Conservation (phyloP, 1,140 invertebrate genomes). For the Neodiprion pinetum region DNA sequence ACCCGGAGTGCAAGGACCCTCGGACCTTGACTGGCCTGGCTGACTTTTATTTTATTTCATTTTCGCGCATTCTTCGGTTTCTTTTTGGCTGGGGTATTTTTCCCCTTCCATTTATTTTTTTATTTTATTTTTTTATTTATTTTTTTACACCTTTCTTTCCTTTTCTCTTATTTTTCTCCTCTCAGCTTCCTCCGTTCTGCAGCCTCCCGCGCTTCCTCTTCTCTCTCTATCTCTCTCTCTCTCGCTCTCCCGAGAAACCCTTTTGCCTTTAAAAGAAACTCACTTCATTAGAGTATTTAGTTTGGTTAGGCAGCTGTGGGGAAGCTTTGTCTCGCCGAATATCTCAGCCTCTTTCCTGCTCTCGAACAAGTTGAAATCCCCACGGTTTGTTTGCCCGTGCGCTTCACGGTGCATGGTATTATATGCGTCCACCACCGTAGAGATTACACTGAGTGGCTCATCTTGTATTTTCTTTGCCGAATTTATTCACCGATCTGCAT, state of each 20-base stretch:
- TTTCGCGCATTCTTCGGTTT: not conserved
- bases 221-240: constrained; percentile 30
- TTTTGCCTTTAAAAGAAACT: constrained; percentile 36
- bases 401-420: not conserved
- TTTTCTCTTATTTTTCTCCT: not conserved
- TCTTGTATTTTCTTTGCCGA: too few species aligned
- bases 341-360: too few species aligned
- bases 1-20: constrained; percentile 54
- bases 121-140: constrained; percentile 33
- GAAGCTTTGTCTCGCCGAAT: too few species aligned
- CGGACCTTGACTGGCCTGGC: constrained; percentile 50
- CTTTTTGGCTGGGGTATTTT: constrained; percentile 31
- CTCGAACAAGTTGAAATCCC: too few species aligned
- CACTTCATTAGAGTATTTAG: constrained; percentile 44
- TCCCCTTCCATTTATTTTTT: constrained; percentile 2
- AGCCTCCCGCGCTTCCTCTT: constrained; percentile 18
- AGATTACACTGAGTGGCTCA: not conserved
- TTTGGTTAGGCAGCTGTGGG: not conserved
- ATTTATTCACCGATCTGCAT: too few species aligned
- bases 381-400: too few species aligned
- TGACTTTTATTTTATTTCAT: not conserved
- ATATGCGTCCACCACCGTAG: too few species aligned
- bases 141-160: constrained; percentile 17
- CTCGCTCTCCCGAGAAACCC: constrained; percentile 28
- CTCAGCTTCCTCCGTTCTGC: not conserved